These are phyloP conservation scores for human (Homo sapiens) DNA, from an alignment of 2,113 vertebrate genomes.

Conservation along the genomic window DNA sequence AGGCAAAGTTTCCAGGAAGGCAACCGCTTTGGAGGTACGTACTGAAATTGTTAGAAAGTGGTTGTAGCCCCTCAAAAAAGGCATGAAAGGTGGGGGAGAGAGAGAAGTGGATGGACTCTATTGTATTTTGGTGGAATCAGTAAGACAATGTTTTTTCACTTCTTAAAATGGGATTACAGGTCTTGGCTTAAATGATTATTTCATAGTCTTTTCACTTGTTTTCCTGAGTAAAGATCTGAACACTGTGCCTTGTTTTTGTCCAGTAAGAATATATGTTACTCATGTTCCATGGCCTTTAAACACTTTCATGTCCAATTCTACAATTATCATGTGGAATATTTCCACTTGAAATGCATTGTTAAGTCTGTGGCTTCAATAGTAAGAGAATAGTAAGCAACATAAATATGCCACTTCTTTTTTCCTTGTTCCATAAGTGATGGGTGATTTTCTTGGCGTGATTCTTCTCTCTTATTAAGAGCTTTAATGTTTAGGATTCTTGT, in stretches of 20 bases:
- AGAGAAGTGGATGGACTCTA: neutral
- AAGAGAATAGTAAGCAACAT: slow-evolving; percentile 33
- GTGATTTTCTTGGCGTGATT: neutral
- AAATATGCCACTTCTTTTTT: neutral
- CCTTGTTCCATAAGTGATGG: neutral
- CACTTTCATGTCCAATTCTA: neutral
- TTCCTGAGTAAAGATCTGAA: neutral
- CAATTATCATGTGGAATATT: neutral
- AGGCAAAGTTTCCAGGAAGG: neutral
- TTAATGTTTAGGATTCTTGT: neutral
- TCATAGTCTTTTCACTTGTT: neutral
- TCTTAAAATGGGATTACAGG: neutral
- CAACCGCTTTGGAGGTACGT: neutral
- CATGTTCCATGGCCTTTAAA: neutral
- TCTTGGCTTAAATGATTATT: neutral
- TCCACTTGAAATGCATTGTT: slow-evolving; percentile 21
- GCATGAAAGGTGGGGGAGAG: fast-evolving
- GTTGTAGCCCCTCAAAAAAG: neutral
- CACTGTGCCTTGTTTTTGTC: neutral
- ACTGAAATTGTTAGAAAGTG: neutral
- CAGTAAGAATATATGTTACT: neutral
- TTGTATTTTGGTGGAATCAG: no score
- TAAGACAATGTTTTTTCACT: neutral
- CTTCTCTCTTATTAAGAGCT: neutral
- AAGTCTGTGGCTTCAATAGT: neutral